Base-by-base conservation (phyloP, 2,888 invertebrate genomes). In the Amiota minor region DNA sequence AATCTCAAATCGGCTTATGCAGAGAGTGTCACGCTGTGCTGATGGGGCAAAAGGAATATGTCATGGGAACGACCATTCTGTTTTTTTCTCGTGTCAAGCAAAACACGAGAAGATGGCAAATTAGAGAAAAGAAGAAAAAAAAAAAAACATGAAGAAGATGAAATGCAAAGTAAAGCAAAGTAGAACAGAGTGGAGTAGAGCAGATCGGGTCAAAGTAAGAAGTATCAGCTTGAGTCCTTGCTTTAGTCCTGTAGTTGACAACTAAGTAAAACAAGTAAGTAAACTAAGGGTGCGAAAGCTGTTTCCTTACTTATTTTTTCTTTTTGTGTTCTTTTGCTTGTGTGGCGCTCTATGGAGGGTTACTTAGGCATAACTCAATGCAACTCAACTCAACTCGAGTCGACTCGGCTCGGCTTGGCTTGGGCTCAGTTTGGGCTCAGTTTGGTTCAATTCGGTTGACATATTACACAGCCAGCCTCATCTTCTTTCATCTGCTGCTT, bases 91-190 rank as follows among this genome's bases (percentile, higher is more conserved):
- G n/a, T 23, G 18, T 84, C 86, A 83, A 79, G 79, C 84, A 83
- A 86, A 83, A 84, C 84, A 86, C 83, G 85, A 83, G 80, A 80
- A 84, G 77, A 74, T 76, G 81, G 79, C 76, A 77, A 80, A 79
- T 77, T 81, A 79, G 77, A 70, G 55, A 79, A 81, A 75, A 74
- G 50, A 1, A n/a, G 56, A 56, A 56, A 64, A 18, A 56, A 46
- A 70, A 70, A 56, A 79, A 72, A n/a, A 59, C 8, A 35, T 9
- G 64, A 14, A 8, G 18, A n/a, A 64, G 35, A 14, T 59, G 12
- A 70, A 35, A 73, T 23, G 53, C 72, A 72, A 67, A 71, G 49
- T 11, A 55, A 68, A 45, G 35, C 1, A 62, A 62, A 12, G 12
- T 1, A 18, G 11, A 70, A 23, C 45, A 72, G 70, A 23, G 23